Evolutionary conservation across 2,797 vertebrate genomes (phyloP).

Genomic region (Masticophis lateralis): DNA sequence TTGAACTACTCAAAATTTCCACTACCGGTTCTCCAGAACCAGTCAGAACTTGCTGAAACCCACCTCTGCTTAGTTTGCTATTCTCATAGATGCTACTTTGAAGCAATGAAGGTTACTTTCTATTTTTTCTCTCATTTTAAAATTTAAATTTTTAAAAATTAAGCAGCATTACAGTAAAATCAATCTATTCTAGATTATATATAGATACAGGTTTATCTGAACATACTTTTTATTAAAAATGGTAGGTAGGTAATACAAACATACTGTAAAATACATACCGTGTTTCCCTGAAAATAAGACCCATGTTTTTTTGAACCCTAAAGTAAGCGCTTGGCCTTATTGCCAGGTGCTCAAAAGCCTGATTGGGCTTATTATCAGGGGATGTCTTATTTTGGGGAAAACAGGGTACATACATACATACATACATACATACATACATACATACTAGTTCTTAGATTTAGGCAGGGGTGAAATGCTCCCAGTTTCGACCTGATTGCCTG

Average conservation of each 20-base stretch:
- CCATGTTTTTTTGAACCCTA: too few relatives aligned
- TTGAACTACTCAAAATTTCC: too few relatives aligned
- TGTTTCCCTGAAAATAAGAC: too few relatives aligned
- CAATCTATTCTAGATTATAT: neutral
- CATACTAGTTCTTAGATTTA: neutral
- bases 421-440: too few relatives aligned
- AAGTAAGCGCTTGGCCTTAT: too few relatives aligned
- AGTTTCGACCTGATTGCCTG: too few relatives aligned
- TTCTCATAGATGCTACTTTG: neutral
- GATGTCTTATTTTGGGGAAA: too few relatives aligned
- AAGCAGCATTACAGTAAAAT: neutral
- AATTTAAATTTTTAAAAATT: neutral
- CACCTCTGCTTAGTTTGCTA: neutral
- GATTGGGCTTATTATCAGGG: too few relatives aligned
- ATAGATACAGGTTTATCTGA: neutral
- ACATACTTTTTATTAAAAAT: neutral
- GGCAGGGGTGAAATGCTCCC: too few relatives aligned
- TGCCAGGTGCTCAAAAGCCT: too few relatives aligned
- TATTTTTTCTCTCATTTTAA: fast-evolving
- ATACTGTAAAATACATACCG: neutral
- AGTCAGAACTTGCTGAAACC: too few relatives aligned
- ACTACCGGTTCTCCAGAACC: too few relatives aligned
- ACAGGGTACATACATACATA: neutral
- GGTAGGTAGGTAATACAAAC: neutral
- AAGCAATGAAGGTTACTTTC: neutral